Evolutionary conservation across 2,888 invertebrate genomes (phyloP).

Genomic region (Apotomis turbidana): DNA sequence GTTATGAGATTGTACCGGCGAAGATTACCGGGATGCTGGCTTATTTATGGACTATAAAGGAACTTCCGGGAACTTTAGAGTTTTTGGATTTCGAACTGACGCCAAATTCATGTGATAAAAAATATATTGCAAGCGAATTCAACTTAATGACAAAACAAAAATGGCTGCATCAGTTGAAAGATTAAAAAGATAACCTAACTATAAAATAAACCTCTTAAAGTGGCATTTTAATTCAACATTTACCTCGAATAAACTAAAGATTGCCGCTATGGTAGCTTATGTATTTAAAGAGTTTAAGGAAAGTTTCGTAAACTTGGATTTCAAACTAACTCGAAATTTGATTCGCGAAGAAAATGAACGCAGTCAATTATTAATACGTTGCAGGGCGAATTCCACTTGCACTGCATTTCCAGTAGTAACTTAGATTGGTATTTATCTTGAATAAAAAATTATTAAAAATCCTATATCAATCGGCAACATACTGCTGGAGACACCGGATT

Average conservation of each 20-base stretch:
- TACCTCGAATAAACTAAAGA: no score
- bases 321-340: constrained; percentile 12
- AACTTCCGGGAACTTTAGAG: constrained; percentile 14
- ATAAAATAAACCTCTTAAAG: no score
- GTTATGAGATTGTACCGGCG: constrained; percentile 39
- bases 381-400: neutral
- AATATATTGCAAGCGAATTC: no score
- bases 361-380: neutral
- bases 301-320: neutral
- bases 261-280: no score
- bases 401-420: neutral
- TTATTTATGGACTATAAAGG: constrained; percentile 34
- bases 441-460: no score
- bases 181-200: no score
- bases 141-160: no score
- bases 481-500: neutral
- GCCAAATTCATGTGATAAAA: neutral
- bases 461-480: no score
- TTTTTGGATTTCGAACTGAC: constrained; percentile 21
- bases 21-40: constrained; percentile 33
- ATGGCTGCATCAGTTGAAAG: no score
- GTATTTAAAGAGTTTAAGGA: no score
- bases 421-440: no score
- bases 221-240: no score
- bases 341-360: neutral